Base-by-base conservation (phyloP, 2,797 vertebrate species). In the Lacerta agilis region DNA sequence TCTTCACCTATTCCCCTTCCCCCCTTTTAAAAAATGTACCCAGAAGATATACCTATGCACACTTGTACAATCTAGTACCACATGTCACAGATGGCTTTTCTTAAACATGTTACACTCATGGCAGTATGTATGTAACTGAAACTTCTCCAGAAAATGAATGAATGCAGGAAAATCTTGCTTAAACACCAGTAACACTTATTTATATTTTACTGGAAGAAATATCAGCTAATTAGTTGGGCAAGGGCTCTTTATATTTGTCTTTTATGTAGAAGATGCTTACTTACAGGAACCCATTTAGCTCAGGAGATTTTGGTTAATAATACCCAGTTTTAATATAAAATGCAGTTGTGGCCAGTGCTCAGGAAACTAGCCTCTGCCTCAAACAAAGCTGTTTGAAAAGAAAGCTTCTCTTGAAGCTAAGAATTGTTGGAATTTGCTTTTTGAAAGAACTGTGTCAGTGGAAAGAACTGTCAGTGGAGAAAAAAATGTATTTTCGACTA, bases 211-310 rank as follows among this genome's bases (percentile, higher is more conserved):
- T 66, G 38, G 73, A 85, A 85, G 78, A 10, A 58, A 72, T 61
- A 3, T 29, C 18, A 41, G 17, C 3, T 38, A 79, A 72, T 86
- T 91, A 55, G 0, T 0, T 61, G 29, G 84, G 69, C 81, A 78
- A 69, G 41, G 91, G 89, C 78, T 89, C 55, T 88, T 73, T 29
- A 45, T 82, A 49, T 85, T 88, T 76, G 41, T 2, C 0, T 13
- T 41, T 64, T 69, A 43, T 76, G 64, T 23, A n/a, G 41, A 64
- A 88, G n/a, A 49, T 72, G 71, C 29, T 17, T 81, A 29, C 27
- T 33, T 41, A 20, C 23, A 49, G n/a, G n/a, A 58, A 58, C 5
- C 17, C 36, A 64, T 29, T 80, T 55, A 55, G 18, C 25, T 25
- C 5, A 66, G 38, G 29, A 76, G 4, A 85, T 81, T 38, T 3